Conservation (phyloP, 1,140 invertebrate species). For the Bombus impatiens region DNA sequence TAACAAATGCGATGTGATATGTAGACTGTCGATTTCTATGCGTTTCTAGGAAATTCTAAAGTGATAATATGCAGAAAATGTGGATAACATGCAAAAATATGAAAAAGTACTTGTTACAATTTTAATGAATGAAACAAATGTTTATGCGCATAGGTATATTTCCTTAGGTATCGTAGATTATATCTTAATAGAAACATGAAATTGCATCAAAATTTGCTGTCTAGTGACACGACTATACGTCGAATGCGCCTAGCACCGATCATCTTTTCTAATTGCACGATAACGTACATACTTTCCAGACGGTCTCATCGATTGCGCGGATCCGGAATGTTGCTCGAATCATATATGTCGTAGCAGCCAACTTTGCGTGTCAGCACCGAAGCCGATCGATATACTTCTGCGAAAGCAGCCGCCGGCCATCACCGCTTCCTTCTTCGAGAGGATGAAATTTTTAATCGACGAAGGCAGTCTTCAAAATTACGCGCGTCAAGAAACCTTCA, state of each 20-base stretch:
- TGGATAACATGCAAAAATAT: too few species aligned
- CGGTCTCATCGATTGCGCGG: slow-evolving; percentile 97
- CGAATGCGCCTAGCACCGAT: too few species aligned
- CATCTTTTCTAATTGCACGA: neutral
- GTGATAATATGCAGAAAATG: too few species aligned
- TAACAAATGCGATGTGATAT: neutral
- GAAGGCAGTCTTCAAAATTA: slow-evolving; percentile 98
- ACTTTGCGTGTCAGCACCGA: slow-evolving; percentile 94
- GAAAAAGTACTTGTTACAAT: too few species aligned
- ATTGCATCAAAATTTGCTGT: neutral
- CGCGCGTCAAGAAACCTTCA: slow-evolving; percentile 96
- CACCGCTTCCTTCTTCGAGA: slow-evolving; percentile 98
- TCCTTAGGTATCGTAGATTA: too few species aligned
- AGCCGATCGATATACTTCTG: slow-evolving; percentile 96
- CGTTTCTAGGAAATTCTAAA: too few species aligned
- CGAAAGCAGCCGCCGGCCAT: slow-evolving; percentile 97
- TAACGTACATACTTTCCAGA: slow-evolving; percentile 85
- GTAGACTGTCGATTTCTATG: too few species aligned
- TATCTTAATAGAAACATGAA: too few species aligned
- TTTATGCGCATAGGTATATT: too few species aligned
- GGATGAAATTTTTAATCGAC: slow-evolving; percentile 99
- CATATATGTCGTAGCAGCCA: slow-evolving; percentile 91
- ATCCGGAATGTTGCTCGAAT: slow-evolving; percentile 97
- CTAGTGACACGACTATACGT: neutral
- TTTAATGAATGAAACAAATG: too few species aligned